Evolutionary conservation across 1,140 invertebrate species (phyloP).

Genomic region (Acromyrmex echinatior): DNA sequence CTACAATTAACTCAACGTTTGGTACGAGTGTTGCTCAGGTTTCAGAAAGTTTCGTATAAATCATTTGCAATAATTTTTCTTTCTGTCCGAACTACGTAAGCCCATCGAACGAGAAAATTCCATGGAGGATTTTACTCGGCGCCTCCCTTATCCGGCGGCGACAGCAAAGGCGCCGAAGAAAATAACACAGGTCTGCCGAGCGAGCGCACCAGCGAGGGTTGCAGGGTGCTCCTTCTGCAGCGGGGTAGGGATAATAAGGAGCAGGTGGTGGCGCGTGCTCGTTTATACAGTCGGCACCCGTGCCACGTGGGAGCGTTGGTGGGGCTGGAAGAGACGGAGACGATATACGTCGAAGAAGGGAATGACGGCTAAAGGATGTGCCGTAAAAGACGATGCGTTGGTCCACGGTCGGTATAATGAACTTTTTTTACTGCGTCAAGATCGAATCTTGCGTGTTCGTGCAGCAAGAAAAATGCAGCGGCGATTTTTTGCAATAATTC

Average conservation of each 20-base stretch:
- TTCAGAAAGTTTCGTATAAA: constrained; percentile 4
- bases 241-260: constrained; percentile 76
- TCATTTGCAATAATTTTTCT: constrained; percentile 45
- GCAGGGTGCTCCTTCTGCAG: constrained; percentile 65
- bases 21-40: neutral
- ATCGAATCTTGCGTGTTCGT: neutral
- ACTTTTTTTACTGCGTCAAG: constrained; percentile 7
- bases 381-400: constrained; percentile 46
- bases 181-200: constrained; percentile 64
- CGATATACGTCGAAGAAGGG: constrained; percentile 40
- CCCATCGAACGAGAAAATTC: constrained; percentile 43
- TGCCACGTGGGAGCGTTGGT: constrained; percentile 72
- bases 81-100: neutral
- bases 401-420: constrained; percentile 35
- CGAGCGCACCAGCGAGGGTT: constrained; percentile 55
- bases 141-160: constrained; percentile 40
- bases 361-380: constrained; percentile 17
- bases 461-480: neutral
- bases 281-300: constrained; percentile 72
- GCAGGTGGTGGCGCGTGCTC: constrained; percentile 79
- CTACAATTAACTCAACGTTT: neutral
- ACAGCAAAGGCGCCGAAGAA: constrained; percentile 64
- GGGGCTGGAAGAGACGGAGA: constrained; percentile 49
- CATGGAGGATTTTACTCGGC: constrained; percentile 44
- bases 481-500: neutral